Base-by-base conservation (phyloP, 2,113 vertebrate species). In the Malurus alboscapulatus region DNA sequence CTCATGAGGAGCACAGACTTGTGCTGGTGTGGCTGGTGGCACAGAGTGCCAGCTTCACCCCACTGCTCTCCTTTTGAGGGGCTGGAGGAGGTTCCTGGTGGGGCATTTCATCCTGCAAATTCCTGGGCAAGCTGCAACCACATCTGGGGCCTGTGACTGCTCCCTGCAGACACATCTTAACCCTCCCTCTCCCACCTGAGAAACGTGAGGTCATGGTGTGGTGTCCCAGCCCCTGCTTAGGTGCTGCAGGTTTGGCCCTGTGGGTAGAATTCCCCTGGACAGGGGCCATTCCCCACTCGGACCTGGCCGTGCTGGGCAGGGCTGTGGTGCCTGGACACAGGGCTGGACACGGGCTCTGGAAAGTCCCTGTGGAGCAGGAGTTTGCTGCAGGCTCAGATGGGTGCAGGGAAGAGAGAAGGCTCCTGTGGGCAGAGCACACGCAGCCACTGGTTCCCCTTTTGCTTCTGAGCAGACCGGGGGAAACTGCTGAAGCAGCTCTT, bases 401-500 rank as follows among this genome's bases (percentile, higher is more conserved):
- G 61, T 42, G 0, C 5, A 6, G 20, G 58, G 58, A 93, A 79
- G 17, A 42, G 63, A 75, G 67, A 19, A 1, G 13, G 44, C 85
- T 86, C 66, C 63, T 80, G 86, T 1, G 66, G 94, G 89, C 84
- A 90, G 82, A 81, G 44, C 54, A 22, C 26, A 40, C 0, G 32
- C 1, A 3, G 75, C 44, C 9, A 0, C 91, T 53, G 87, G 21
- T 96, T 96, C 95, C 91, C 38, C 14, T 96, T 96, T 95, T 59
- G 36, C 84, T 61, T 36, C 65, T 0, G 32, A 82, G 54, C 74
- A 87, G 69, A 9, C 4, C 1, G 3, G 29, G n/a, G 66, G 63
- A 61, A 95, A 22, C 62, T 74, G 68, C 83, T 77, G 92, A 83
- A 92, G 76, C 19, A 26, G 77, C 50, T 95, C 73, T 95, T 96